Evolutionary conservation across 2,888 invertebrate genomes (phyloP).

Genomic region (Cerastoderma edule): DNA sequence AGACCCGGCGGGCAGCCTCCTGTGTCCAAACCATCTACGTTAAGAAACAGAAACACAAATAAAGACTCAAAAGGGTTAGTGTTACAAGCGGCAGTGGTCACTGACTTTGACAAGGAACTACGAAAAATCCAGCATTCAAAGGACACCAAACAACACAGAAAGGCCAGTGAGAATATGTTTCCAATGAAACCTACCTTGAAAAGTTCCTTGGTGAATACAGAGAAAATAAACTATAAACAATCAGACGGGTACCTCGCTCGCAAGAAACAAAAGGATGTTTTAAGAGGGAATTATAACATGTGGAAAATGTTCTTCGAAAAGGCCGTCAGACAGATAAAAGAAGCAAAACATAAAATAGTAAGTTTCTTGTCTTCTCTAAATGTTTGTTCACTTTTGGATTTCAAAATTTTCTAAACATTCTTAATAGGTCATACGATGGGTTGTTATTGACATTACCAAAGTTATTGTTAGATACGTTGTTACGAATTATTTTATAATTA

Average conservation of each 20-base stretch:
- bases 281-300: conserved; percentile 11
- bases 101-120: conserved; percentile 16
- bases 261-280: conserved; percentile 23
- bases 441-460: no score
- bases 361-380: no score
- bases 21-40: no score
- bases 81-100: conserved; percentile 16
- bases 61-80: conserved; percentile 1
- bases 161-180: conserved; percentile 12
- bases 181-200: conserved; percentile 15
- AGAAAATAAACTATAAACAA: conserved; percentile 3
- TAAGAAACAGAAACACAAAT: neutral
- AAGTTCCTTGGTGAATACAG: neutral
- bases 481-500: no score
- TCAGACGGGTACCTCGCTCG: conserved; percentile 7
- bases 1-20: neutral
- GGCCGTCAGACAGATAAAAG: conserved; percentile 17
- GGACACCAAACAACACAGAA: neutral
- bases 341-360: conserved; percentile 24
- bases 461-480: no score
- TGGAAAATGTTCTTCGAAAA: conserved; percentile 18
- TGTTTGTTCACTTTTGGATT: no score
- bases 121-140: conserved; percentile 13
- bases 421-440: no score
- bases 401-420: no score